A percentile compares a stretch with the other conserved stretches of the same genome.
Evolutionary conservation across 2,888 invertebrate species (phyloP).

Genomic region (Adelphocoris suturalis): DNA sequence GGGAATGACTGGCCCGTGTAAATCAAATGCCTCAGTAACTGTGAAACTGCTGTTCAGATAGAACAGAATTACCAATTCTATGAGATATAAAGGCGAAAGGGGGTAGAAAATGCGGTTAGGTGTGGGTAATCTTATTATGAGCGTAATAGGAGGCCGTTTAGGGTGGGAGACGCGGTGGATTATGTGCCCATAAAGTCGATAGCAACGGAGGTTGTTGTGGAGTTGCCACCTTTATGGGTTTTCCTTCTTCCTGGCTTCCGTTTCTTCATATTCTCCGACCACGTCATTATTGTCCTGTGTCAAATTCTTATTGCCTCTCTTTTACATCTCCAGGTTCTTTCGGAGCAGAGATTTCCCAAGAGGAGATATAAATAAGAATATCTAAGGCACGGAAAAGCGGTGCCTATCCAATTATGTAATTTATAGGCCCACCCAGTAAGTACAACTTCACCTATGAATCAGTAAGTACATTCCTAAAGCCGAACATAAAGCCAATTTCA

Average conservation of each 20-base stretch:
- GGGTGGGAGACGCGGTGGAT: slow-evolving; percentile 32
- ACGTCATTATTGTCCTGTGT: neutral
- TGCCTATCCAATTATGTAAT: no score
- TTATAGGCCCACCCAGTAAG: no score
- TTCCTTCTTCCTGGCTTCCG: neutral
- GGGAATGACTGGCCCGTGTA: neutral
- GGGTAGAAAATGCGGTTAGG: neutral
- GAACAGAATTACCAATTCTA: slow-evolving; percentile 58
- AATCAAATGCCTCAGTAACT: slow-evolving; percentile 48
- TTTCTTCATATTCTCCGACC: neutral
- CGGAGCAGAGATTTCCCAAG: neutral
- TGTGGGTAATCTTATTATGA: slow-evolving; percentile 59
- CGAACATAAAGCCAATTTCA: no score
- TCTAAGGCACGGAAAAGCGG: no score
- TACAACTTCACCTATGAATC: no score
- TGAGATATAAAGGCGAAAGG: slow-evolving; percentile 46
- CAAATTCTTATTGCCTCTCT: neutral
- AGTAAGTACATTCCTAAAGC: no score
- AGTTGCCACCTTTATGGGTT: slow-evolving; percentile 35
- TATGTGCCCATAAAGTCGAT: slow-evolving; percentile 51
- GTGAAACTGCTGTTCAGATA: slow-evolving; percentile 55
- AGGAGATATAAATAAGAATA: neutral
- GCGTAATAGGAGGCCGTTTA: slow-evolving; percentile 12
- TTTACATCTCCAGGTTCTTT: neutral
- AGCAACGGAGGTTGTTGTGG: slow-evolving; percentile 27